Evolutionary conservation across 1,140 invertebrate genomes (phyloP).

Genomic region (Atta texana): DNA sequence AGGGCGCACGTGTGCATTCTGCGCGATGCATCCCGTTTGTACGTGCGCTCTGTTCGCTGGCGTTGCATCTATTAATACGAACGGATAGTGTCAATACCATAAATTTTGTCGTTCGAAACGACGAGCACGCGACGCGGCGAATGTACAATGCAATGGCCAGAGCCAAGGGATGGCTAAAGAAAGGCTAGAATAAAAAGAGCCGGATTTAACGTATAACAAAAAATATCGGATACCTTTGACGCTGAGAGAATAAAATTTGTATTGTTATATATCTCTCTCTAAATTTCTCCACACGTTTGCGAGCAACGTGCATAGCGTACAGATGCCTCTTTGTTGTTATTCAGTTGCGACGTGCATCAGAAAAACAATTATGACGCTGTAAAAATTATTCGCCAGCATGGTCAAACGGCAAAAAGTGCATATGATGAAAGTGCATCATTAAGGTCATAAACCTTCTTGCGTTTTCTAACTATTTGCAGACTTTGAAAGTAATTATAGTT

Average conservation of each 20-base stretch:
- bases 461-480: not conserved
- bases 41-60: not conserved
- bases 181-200: not conserved
- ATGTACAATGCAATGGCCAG: not conserved
- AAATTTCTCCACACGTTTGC: conserved; percentile 17
- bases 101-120: conserved; percentile 70
- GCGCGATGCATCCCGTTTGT: not conserved
- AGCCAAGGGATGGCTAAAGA: not conserved
- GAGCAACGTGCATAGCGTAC: not conserved
- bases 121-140: conserved; percentile 7
- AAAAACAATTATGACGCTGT: conserved; percentile 32
- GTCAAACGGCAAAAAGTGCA: conserved; percentile 9
- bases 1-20: conserved; percentile 28
- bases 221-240: not conserved
- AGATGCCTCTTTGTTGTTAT: not conserved
- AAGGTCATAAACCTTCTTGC: conserved; percentile 48
- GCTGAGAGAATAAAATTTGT: conserved; percentile 10
- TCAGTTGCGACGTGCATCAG: not conserved
- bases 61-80: conserved; percentile 70
- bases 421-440: conserved; percentile 21
- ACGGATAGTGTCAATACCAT: conserved; percentile 67
- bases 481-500: conserved; percentile 8
- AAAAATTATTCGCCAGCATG: conserved; percentile 22
- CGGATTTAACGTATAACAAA: not conserved
- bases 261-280: not conserved